Evolutionary conservation across 1,140 invertebrate genomes (phyloP).

Genomic region (Solenopsis fugax): DNA sequence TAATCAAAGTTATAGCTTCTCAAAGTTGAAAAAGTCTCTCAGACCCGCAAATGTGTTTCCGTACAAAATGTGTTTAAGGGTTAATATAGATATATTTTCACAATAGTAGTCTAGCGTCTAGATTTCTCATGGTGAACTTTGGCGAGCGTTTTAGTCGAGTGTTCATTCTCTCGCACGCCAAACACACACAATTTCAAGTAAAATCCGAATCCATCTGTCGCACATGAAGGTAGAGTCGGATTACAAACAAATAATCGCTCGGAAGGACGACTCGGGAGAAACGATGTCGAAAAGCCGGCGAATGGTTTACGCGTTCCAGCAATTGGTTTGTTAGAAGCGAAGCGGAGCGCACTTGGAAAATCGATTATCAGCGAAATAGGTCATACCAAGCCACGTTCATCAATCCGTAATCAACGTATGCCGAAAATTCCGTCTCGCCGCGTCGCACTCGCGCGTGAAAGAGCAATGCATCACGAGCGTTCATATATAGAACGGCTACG

Average conservation of each 20-base stretch:
- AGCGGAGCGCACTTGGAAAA: slow-evolving; percentile 40
- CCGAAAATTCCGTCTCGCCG: slow-evolving; percentile 38
- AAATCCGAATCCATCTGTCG: not conserved
- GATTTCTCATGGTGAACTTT: not conserved
- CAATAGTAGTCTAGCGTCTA: not conserved
- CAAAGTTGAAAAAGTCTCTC: no score
- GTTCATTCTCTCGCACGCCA: not conserved
- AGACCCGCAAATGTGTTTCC: no score
- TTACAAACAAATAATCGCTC: slow-evolving; percentile 6
- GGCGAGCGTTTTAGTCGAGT: not conserved
- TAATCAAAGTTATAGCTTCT: no score
- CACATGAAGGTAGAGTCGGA: slow-evolving; percentile 6
- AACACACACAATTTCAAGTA: not conserved
- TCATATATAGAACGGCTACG: not conserved
- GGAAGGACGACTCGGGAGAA: not conserved
- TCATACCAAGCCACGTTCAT: slow-evolving; percentile 31
- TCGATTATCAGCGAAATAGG: slow-evolving; percentile 53
- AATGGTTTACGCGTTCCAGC: slow-evolving; percentile 14
- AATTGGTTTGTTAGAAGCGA: slow-evolving; percentile 26
- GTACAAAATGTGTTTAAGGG: no score
- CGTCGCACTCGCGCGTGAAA: slow-evolving; percentile 11
- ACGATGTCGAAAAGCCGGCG: slow-evolving; percentile 26
- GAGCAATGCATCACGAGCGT: not conserved
- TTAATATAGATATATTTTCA: not conserved
- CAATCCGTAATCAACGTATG: slow-evolving; percentile 52